These are phyloP conservation scores for Enteromius afrohamiltoni DNA, from an alignment of 2,797 vertebrate species.

Conservation along the genomic window DNA sequence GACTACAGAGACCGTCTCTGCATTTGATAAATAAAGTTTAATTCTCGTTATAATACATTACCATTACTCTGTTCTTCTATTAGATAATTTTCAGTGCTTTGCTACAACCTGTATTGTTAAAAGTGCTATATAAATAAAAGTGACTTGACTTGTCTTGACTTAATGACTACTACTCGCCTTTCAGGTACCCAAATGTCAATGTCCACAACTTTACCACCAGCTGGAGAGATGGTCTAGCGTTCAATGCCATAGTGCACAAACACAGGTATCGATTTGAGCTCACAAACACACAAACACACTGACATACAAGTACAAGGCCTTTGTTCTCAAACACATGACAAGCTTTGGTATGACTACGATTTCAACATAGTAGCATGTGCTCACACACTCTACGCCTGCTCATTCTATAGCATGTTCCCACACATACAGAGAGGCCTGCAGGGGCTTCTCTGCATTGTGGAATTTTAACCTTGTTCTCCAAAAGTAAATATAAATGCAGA, in stretches of 20 bases:
- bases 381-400: neutral
- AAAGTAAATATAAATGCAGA: neutral
- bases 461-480: neutral
- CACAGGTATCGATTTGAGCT: constrained; percentile 83
- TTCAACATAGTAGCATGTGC: constrained; percentile 27
- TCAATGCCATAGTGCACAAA: constrained; percentile 94
- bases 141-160: too few relatives aligned
- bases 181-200: constrained; percentile 92
- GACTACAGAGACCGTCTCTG: too few relatives aligned
- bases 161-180: constrained; percentile 40
- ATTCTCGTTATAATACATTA: too few relatives aligned
- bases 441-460: constrained; percentile 3
- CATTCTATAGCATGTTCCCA: constrained; percentile 40
- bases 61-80: too few relatives aligned
- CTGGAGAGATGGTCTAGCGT: constrained; percentile 94
- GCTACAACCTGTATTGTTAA: too few relatives aligned
- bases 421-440: constrained; percentile 35
- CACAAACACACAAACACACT: constrained; percentile 9
- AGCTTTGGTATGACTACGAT: neutral
- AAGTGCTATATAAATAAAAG: too few relatives aligned
- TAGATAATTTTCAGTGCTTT: too few relatives aligned
- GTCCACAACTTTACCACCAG: constrained; percentile 97
- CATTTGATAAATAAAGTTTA: too few relatives aligned
- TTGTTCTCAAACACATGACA: constrained; percentile 34
- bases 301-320: neutral